Percentiles rank a stretch among this genome's conserved stretches.
Conservation (phyloP, 1,140 invertebrate species). For the Orchesella cincta region DNA sequence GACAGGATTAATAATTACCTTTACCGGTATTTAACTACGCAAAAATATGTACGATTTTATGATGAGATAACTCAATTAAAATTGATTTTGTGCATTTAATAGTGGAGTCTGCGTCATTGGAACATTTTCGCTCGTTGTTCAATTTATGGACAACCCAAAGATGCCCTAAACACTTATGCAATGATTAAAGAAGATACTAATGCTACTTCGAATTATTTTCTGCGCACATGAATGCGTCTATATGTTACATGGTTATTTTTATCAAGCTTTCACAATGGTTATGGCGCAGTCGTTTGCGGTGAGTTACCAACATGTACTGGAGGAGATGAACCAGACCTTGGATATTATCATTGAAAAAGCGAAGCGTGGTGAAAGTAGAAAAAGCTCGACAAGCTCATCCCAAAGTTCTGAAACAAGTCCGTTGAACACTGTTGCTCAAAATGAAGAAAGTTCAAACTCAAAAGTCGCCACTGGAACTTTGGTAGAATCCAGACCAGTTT, state of each 20-base stretch:
- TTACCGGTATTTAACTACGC: constrained; percentile 4
- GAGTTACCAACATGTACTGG: constrained; percentile 30
- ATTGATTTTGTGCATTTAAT: too few relatives aligned
- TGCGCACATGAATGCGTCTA: constrained; percentile 17
- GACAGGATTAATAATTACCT: neutral
- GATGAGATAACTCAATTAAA: too few relatives aligned
- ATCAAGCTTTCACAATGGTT: constrained; percentile 30
- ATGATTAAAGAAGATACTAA: constrained; percentile 9
- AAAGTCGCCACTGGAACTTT: too few relatives aligned
- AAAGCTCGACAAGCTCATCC: neutral
- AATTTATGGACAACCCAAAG: constrained; percentile 26
- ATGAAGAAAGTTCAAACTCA: too few relatives aligned
- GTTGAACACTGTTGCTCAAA: too few relatives aligned
- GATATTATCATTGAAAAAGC: constrained; percentile 22
- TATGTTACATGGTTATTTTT: constrained; percentile 28
- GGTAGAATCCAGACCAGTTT: too few relatives aligned
- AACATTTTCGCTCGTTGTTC: constrained; percentile 2
- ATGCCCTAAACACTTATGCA: constrained; percentile 32
- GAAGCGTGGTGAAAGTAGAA: neutral
- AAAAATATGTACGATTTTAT: too few relatives aligned
- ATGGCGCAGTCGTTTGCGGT: constrained; percentile 30
- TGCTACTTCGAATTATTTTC: constrained; percentile 7
- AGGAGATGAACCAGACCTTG: constrained; percentile 33
- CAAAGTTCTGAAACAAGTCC: neutral
- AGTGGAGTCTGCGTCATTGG: constrained; percentile 10